Base-by-base conservation (phyloP, 2,797 vertebrate species). In the Crenichthys baileyi region DNA sequence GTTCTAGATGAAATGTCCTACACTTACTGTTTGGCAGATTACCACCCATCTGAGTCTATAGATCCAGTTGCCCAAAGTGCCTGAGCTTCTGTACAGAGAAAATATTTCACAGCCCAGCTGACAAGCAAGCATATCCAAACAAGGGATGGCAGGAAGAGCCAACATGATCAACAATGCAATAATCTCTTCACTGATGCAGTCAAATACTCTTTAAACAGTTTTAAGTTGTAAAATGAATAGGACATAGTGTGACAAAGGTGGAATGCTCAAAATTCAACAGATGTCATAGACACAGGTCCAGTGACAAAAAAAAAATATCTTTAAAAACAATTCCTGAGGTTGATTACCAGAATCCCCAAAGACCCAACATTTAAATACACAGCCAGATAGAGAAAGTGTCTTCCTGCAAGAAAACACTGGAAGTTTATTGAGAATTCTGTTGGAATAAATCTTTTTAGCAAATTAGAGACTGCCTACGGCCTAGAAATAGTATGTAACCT, bases 161-260 rank as follows among this genome's bases (percentile, higher is more conserved):
- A 92, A 90, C 83, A 86, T 90, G 80, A 94, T 96, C 96, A 95
- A 95, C 95, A 94, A 93, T 81, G 90, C 93, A 95, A 96, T 96
- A 96, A 96, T 96, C 92, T 92, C 94, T 94, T 94, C 93, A 84
- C 85, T 95, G 95, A 95, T 96, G 63, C 36, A 67, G 63, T 67
- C 18, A 41, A 11, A 67, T 20, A 8, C 20, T 91, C 87, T 95
- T 96, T 95, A 96, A 95, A 94, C 85, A 88, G 95, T 93, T 90
- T 95, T 94, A 93, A 94, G 96, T 96, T 95, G 89, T 73, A 84
- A 95, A 95, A 97, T 96, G 95, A 95, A 96, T 95, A 94, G 93
- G 88, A 95, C 87, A 90, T 89, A 95, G 95, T 90, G 84, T 68
- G 79, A 94, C 89, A 87, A 77, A 76, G 78, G 89, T 79, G 80